phyloP scores from a whole-genome alignment of 2,113 vertebrate genomes.

The Callospermophilus lateralis region DNA sequence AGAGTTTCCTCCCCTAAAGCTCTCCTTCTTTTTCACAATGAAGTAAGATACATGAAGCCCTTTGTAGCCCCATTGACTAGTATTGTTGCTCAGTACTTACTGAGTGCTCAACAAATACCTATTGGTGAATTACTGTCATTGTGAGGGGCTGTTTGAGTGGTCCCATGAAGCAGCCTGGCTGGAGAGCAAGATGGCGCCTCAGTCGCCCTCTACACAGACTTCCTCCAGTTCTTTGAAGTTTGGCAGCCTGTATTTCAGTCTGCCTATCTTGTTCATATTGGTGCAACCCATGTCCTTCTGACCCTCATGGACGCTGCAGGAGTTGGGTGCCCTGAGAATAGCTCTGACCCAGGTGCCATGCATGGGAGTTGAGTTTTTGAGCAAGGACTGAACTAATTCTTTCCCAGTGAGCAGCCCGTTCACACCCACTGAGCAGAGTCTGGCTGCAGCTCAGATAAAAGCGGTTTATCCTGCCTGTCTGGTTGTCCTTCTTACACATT shows the following conservation, averaged over 20 bases:
- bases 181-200: background rate
- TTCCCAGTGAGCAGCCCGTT: background rate
- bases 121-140: background rate
- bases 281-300: background rate
- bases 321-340: background rate
- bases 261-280: background rate
- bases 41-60: background rate
- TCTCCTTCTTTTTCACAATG: background rate
- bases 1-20: background rate
- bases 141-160: background rate
- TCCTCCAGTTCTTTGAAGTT: background rate
- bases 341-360: background rate
- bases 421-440: background rate
- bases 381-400: background rate
- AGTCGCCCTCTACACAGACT: background rate
- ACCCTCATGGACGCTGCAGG: background rate
- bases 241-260: background rate
- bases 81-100: background rate
- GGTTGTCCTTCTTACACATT: background rate
- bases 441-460: background rate
- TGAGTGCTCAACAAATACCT: background rate
- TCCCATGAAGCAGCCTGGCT: fast-evolving
- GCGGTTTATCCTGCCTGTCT: conserved; percentile 25
- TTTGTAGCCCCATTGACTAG: background rate
- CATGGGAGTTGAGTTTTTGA: background rate